These are phyloP conservation scores for Phalacrocorax pelagicus DNA, from an alignment of 2,113 vertebrate species.

Conservation along the genomic window DNA sequence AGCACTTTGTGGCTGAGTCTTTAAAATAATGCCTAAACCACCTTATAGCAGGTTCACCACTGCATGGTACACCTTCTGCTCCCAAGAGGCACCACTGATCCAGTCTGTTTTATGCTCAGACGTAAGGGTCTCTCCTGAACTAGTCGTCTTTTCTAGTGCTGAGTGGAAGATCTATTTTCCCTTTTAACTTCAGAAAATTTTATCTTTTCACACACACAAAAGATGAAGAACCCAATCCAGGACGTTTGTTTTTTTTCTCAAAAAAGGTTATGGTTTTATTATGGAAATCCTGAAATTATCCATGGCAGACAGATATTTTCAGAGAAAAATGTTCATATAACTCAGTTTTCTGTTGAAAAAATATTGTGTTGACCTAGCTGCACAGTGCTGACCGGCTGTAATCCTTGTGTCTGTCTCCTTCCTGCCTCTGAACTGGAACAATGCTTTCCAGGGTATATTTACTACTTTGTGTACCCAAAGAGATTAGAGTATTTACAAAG, in stretches of 20 bases:
- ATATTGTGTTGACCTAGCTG: background rate
- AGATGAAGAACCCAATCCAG: background rate
- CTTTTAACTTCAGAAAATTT: background rate
- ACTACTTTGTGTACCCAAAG: background rate
- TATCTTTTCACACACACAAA: background rate
- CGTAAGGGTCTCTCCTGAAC: background rate
- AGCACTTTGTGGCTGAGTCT: background rate
- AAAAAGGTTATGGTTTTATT: background rate
- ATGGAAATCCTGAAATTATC: background rate
- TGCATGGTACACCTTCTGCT: background rate
- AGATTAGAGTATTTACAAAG: background rate
- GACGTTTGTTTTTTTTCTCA: background rate
- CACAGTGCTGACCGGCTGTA: background rate
- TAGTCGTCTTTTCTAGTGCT: background rate
- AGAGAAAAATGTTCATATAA: background rate
- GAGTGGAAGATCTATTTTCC: background rate
- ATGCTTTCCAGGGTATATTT: background rate
- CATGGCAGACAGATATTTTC: background rate
- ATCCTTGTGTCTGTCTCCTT: background rate
- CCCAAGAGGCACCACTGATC: background rate
- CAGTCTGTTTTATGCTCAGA: background rate
- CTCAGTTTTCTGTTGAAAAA: background rate
- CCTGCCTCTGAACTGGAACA: background rate
- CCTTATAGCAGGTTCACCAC: background rate
- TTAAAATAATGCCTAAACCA: background rate